Conservation (phyloP, 2,888 invertebrate species). For the Drosophila phalerata region DNA sequence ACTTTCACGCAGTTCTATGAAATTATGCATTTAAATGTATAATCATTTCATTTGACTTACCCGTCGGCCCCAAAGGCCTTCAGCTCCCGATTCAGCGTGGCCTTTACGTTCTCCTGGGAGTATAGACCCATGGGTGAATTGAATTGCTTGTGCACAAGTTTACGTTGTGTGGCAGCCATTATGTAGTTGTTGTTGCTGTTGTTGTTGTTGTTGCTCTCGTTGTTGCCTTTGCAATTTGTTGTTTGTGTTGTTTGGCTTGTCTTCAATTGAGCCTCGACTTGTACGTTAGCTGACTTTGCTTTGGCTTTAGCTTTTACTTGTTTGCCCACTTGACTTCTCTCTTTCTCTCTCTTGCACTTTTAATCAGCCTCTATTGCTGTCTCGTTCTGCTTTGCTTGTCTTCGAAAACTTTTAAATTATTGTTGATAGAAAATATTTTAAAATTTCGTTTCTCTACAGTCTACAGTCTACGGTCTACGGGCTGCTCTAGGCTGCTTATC, state of each 20-base stretch:
- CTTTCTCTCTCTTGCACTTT: neutral
- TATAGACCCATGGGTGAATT: conserved; percentile 95
- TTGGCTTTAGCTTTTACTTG: conserved; percentile 37
- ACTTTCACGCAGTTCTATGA: conserved; percentile 52
- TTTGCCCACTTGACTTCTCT: conserved; percentile 40
- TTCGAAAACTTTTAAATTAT: conserved; percentile 78
- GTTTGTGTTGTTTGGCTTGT: conserved; percentile 34
- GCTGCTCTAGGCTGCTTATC: conserved; percentile 47
- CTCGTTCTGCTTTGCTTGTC: conserved; percentile 46
- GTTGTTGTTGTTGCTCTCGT: conserved; percentile 1
- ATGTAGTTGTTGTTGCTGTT: conserved; percentile 74
- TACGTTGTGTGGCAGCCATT: conserved; percentile 90
- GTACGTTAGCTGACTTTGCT: conserved; percentile 26
- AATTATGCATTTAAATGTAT: conserved; percentile 78
- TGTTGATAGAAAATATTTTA: conserved; percentile 78
- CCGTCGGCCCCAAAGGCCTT: conserved; percentile 92
- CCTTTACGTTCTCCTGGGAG: conserved; percentile 92
- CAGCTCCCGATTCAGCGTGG: conserved; percentile 92
- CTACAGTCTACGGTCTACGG: conserved; percentile 2
- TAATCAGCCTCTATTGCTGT: conserved; percentile 5
- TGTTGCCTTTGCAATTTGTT: conserved; percentile 23
- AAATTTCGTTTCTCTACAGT: conserved; percentile 41
- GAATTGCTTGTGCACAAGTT: conserved; percentile 94
- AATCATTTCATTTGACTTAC: conserved; percentile 87
- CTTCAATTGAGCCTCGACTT: conserved; percentile 45